Evolutionary conservation across 2,797 vertebrate species (phyloP).

Genomic region (Nothura maculosa): DNA sequence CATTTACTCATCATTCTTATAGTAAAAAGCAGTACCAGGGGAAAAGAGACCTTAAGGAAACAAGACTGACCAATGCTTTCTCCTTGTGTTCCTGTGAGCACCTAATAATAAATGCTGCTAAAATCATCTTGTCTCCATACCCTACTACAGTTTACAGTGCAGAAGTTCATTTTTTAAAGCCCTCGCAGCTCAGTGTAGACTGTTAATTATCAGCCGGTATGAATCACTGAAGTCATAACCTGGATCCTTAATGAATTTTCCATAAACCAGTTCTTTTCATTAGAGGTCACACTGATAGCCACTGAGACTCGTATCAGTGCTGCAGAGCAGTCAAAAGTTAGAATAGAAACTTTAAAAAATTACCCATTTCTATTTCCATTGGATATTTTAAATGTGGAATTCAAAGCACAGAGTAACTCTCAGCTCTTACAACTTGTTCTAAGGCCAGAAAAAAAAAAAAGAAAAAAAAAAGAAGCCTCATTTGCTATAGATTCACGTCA

Average conservation of each 20-base stretch:
- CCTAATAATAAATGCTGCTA: background rate
- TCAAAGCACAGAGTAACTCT: background rate
- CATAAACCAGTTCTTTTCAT: constrained; percentile 60
- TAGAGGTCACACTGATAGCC: constrained; percentile 66
- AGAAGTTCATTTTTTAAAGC: background rate
- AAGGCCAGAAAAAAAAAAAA: background rate
- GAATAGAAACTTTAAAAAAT: background rate
- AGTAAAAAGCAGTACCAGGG: rapidly evolving
- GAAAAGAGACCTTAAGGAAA: background rate
- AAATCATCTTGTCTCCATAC: background rate
- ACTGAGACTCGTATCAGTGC: constrained; percentile 29
- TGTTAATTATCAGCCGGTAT: constrained; percentile 56
- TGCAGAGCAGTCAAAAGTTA: background rate
- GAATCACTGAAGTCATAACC: constrained; percentile 32
- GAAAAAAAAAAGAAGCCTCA: background rate
- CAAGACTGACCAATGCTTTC: background rate
- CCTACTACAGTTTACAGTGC: background rate
- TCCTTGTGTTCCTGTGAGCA: background rate
- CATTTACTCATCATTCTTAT: background rate
- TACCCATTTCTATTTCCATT: background rate
- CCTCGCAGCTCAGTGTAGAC: background rate
- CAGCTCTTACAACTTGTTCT: background rate
- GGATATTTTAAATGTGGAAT: background rate
- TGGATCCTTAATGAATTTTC: constrained; percentile 64
- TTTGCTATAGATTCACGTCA: background rate